Evolutionary conservation across 2,797 vertebrate species (phyloP).

Genomic region (Anguilla pacifica): DNA sequence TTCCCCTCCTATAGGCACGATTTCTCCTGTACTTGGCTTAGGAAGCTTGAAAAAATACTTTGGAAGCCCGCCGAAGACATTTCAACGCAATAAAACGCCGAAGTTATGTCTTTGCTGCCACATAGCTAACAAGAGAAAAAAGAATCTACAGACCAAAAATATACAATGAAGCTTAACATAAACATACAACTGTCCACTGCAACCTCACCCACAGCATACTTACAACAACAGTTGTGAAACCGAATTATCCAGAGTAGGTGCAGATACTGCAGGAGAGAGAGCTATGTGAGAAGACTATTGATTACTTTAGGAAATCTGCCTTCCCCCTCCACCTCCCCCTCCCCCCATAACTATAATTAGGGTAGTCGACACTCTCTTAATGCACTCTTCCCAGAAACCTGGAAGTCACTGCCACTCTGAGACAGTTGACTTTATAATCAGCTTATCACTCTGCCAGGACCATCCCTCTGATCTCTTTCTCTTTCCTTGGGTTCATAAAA

Average conservation of each 20-base stretch:
- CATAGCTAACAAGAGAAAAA: background rate
- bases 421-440: slow-evolving; percentile 44
- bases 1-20: too few relatives aligned
- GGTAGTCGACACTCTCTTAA: slow-evolving; percentile 43
- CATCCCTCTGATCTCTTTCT: slow-evolving; percentile 13
- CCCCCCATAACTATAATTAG: slow-evolving; percentile 41
- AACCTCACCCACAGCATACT: background rate
- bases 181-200: background rate
- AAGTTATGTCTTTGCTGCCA: too few relatives aligned
- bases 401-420: slow-evolving; percentile 55
- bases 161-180: background rate
- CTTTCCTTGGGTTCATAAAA: slow-evolving; percentile 19
- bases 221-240: background rate
- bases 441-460: slow-evolving; percentile 33
- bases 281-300: slow-evolving; percentile 41
- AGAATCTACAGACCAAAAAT: background rate
- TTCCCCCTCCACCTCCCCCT: slow-evolving; percentile 7
- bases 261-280: background rate
- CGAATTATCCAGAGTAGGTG: background rate
- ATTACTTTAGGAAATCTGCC: slow-evolving; percentile 31
- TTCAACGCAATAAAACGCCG: too few relatives aligned
- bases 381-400: slow-evolving; percentile 58
- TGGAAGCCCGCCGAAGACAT: too few relatives aligned
- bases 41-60: too few relatives aligned
- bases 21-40: too few relatives aligned